Evolutionary conservation across 2,113 vertebrate genomes (phyloP).

Genomic region (Desmodus rotundus): DNA sequence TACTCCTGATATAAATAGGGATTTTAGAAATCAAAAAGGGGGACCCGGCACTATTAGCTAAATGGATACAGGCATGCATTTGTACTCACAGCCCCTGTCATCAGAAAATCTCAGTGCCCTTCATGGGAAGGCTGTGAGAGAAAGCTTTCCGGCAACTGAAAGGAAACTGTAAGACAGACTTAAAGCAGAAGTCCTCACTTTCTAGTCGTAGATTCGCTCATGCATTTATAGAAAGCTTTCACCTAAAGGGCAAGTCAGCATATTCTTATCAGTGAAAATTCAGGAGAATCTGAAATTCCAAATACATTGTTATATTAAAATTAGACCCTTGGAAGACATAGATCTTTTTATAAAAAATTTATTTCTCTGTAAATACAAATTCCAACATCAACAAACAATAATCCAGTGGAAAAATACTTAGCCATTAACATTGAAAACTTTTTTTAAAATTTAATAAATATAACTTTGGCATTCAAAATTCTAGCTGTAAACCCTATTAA

Average conservation of each 20-base stretch:
- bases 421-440: conserved; percentile 86
- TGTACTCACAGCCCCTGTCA: background rate
- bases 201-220: background rate
- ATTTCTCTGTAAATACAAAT: conserved; percentile 88
- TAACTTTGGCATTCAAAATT: conserved; percentile 95
- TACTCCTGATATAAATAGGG: background rate
- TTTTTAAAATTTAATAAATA: conserved; percentile 90
- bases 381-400: conserved; percentile 86
- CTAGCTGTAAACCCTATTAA: conserved; percentile 92
- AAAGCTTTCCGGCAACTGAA: background rate
- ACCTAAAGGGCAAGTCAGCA: background rate
- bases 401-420: conserved; percentile 92
- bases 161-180: background rate
- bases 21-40: background rate
- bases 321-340: background rate
- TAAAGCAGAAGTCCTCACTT: background rate
- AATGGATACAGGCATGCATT: background rate
- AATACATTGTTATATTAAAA: conserved; percentile 40
- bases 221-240: background rate
- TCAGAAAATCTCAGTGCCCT: background rate
- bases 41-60: background rate
- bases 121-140: background rate
- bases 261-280: conserved; percentile 14
- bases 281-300: background rate
- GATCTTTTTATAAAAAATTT: conserved; percentile 85